Base-by-base conservation (phyloP, 2,797 vertebrate genomes). In the Danio aesculapii region DNA sequence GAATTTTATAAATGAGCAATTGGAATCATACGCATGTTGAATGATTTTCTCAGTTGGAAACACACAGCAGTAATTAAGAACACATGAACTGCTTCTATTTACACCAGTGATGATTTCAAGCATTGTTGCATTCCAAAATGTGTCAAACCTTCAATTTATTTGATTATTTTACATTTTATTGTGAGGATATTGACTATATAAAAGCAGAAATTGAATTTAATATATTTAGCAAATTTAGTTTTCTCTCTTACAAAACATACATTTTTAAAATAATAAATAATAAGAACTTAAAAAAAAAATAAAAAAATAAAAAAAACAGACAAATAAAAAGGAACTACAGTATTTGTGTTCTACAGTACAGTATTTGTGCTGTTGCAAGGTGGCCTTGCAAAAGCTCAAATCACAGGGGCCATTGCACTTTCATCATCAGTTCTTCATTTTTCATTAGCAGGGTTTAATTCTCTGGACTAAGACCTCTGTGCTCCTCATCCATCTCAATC, bases 401-500 rank as follows among this genome's bases (percentile, higher is more conserved):
- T 57, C 8, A 58, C 39, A 73, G 70, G 41, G 70, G 53, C 70
- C 19, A 16, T 63, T 70, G 14, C 61, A 46, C 73, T 77, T 69
- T 76, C 58, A 70, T 50, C 66, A 62, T 53, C 73, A 39, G 59
- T 43, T 70, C 17, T 30, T 52, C 44, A 53, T 61, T 58, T 76
- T 78, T 82, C 75, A 75, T 73, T 74, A 58, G 53, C 46, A 58
- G 57, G 81, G 30, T 78, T 72, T 79, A 81, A 49, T 61, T 58
- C 75, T 79, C 39, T 21, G 46, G 64, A 61, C 61, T 66, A 39
- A 80, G 62, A 61, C 59, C 76, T 49, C 44, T 71, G 59, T 55
- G 50, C 57, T 71, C 41, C 59, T 64, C 84, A 85, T 93, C 86
- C 78, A 87, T 91, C 86, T 91, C 92, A 90, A 92, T 92, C 89